Conservation (phyloP, 2,888 invertebrate genomes). For the Drosophila quasianomalipes region DNA sequence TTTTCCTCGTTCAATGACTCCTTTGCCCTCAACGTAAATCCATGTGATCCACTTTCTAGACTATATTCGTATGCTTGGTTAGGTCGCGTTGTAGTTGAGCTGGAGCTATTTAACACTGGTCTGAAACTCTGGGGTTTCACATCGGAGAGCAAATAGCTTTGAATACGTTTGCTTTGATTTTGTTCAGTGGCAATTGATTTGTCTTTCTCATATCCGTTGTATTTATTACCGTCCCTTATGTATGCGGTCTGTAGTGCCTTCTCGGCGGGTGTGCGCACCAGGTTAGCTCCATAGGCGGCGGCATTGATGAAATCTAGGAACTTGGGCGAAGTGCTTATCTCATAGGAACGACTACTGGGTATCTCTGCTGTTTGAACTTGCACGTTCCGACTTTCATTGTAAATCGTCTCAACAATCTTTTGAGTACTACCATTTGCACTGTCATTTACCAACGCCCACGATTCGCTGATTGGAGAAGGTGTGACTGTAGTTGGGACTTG, state of each 20-base stretch:
- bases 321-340: conserved; percentile 61
- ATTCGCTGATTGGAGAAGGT: conserved; percentile 15
- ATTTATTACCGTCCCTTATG: conserved; percentile 9
- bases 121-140: conserved; percentile 85
- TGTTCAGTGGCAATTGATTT: conserved; percentile 25
- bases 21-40: conserved; percentile 76
- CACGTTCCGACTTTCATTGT: conserved; percentile 79
- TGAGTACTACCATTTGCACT: conserved; percentile 45
- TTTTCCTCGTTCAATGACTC: conserved; percentile 46
- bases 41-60: conserved; percentile 77
- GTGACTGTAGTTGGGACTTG: conserved; percentile 25
- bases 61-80: conserved; percentile 78
- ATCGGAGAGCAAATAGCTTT: conserved; percentile 84
- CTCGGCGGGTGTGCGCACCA: conserved; percentile 54
- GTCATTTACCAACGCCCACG: conserved; percentile 49
- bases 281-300: conserved; percentile 68
- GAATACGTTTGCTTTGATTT: conserved; percentile 75
- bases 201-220: conserved; percentile 9
- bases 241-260: conserved; percentile 44
- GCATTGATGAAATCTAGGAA: conserved; percentile 69
- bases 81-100: conserved; percentile 58
- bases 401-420: conserved; percentile 70
- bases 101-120: conserved; percentile 40
- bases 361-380: conserved; percentile 70
- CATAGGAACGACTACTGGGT: conserved; percentile 55